Conservation (phyloP, 2,888 invertebrate species). For the Drosophila aldrichi region DNA sequence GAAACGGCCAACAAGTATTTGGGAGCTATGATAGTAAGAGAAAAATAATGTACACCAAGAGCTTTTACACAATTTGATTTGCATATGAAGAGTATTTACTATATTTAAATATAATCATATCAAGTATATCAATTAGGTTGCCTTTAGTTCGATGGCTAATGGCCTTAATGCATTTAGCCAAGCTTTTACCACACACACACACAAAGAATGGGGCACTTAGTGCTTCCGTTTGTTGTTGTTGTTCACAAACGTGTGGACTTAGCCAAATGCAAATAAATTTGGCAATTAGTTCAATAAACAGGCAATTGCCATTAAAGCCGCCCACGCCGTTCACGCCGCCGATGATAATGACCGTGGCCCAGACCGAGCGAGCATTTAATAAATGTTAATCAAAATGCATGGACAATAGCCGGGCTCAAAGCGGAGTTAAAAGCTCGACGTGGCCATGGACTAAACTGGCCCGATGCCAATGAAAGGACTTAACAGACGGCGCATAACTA, state of each 20-base stretch:
- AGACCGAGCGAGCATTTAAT: constrained; percentile 22
- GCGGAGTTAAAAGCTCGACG: constrained; percentile 52
- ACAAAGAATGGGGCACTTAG: not conserved
- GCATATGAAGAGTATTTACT: not conserved
- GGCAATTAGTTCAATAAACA: constrained; percentile 48
- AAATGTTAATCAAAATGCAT: constrained; percentile 65
- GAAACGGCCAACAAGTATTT: too few species aligned
- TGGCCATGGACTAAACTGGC: constrained; percentile 38
- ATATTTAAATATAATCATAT: not conserved
- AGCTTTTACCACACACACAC: not conserved
- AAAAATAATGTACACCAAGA: not conserved
- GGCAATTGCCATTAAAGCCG: constrained; percentile 28
- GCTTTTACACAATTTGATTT: not conserved
- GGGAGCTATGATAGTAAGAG: too few species aligned
- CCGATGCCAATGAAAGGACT: constrained; percentile 16
- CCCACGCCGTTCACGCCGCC: not conserved
- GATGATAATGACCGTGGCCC: not conserved
- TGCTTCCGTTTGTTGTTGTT: not conserved
- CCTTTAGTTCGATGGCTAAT: not conserved
- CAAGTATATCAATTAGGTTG: not conserved
- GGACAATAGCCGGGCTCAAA: constrained; percentile 49
- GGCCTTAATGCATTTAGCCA: not conserved
- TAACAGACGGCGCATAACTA: constrained; percentile 65
- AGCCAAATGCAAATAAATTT: constrained; percentile 34
- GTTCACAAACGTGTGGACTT: not conserved